Evolutionary conservation across 2,797 vertebrate genomes (phyloP).

Genomic region (Acipenser oxyrinchus): DNA sequence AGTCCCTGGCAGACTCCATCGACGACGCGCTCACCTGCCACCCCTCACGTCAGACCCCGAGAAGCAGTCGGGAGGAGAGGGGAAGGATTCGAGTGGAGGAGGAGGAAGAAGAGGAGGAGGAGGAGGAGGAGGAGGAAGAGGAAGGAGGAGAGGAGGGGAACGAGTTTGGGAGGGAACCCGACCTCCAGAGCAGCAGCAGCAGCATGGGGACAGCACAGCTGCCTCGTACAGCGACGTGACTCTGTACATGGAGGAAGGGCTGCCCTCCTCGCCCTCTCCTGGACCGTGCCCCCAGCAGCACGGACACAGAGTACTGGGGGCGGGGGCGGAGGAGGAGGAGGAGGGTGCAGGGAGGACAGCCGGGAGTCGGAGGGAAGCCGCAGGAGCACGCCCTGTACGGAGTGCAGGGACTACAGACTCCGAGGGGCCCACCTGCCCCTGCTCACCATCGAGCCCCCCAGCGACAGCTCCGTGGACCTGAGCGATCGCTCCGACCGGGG

Average conservation of each 20-base stretch:
- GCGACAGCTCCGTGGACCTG: conserved; percentile 90
- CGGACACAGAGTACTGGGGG: conserved; percentile 75
- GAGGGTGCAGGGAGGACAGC: conserved; percentile 70
- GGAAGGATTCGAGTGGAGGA: too few relatives aligned
- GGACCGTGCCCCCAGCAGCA: conserved; percentile 78
- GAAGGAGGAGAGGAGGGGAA: conserved; percentile 49
- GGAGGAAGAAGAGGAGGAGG: too few relatives aligned
- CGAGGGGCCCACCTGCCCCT: conserved; percentile 79
- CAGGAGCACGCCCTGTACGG: conserved; percentile 79
- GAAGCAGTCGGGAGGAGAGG: conserved; percentile 29
- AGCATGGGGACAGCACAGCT: conserved; percentile 83
- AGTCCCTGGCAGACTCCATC: conserved; percentile 85
- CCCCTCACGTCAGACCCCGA: conserved; percentile 59
- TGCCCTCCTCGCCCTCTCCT: conserved; percentile 76
- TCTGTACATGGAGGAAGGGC: conserved; percentile 85
- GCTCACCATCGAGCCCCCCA: conserved; percentile 88
- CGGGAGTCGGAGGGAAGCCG: conserved; percentile 67
- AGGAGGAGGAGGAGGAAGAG: too few relatives aligned
- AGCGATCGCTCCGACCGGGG: conserved; percentile 88
- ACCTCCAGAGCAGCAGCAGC: conserved; percentile 41
- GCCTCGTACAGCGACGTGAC: conserved; percentile 89
- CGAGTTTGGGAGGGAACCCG: conserved; percentile 57
- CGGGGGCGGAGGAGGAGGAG: conserved; percentile 46
- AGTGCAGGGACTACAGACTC: conserved; percentile 80
- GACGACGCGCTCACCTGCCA: conserved; percentile 84